phyloP scores from a whole-genome alignment of 1,140 invertebrate species.

The Pogonomyrmex barbatus region DNA sequence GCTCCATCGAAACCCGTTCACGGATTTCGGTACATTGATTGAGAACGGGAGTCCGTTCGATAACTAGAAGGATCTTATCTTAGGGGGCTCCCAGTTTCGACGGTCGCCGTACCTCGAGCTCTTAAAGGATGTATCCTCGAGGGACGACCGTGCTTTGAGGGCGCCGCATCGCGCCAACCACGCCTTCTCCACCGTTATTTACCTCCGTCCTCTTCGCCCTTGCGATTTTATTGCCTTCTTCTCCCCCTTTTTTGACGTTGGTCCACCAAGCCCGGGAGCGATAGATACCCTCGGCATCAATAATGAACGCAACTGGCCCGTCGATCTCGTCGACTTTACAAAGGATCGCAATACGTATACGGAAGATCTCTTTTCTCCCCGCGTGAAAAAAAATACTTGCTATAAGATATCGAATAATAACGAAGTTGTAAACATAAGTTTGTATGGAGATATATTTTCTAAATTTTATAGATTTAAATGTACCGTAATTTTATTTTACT shows the following conservation, averaged over 20 bases:
- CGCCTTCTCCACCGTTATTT: conserved; percentile 81
- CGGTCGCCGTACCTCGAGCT: conserved; percentile 73
- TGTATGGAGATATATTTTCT: background rate
- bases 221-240: conserved; percentile 78
- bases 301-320: conserved; percentile 67
- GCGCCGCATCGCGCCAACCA: conserved; percentile 82
- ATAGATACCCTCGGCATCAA: conserved; percentile 79
- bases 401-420: background rate
- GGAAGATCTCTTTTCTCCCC: background rate
- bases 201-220: conserved; percentile 78
- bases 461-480: background rate
- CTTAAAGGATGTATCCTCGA: conserved; percentile 77
- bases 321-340: conserved; percentile 46
- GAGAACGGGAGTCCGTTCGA: conserved; percentile 81
- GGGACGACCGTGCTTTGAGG: conserved; percentile 79
- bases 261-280: conserved; percentile 79
- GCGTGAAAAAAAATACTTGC: background rate
- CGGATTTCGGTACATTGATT: conserved; percentile 71
- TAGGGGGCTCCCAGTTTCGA: conserved; percentile 80
- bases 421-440: background rate
- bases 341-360: conserved; percentile 17
- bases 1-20: conserved; percentile 66
- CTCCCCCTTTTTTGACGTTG: conserved; percentile 69
- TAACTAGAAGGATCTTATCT: conserved; percentile 84
- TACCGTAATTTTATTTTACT: background rate